These are phyloP conservation scores for Stramonita haemastoma DNA, from an alignment of 2,888 invertebrate species.

Conservation along the genomic window DNA sequence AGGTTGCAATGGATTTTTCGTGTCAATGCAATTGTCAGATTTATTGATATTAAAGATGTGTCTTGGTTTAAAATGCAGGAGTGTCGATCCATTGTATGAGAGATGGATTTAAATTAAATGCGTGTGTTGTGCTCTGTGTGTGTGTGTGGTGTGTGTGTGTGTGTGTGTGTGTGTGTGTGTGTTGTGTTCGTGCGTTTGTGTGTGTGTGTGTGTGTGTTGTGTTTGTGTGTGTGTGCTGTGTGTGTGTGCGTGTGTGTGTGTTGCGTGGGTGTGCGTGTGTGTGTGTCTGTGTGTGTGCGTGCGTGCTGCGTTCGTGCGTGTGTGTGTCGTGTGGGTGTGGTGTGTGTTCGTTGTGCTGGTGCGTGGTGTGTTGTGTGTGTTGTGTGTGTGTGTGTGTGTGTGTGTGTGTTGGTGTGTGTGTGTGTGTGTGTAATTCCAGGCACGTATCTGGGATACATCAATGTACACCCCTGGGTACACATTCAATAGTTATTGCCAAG, in stretches of 20 bases:
- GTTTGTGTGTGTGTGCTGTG: too few relatives aligned
- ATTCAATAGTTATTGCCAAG: background rate
- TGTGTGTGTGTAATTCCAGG: background rate
- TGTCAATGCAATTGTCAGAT: too few relatives aligned
- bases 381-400: background rate
- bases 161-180: background rate
- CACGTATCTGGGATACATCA: background rate
- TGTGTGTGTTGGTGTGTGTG: background rate
- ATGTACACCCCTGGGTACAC: background rate
- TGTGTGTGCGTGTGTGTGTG: background rate
- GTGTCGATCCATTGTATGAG: too few relatives aligned
- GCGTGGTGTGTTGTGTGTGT: background rate
- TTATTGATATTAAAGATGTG: too few relatives aligned
- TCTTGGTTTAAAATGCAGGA: too few relatives aligned
- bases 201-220: background rate
- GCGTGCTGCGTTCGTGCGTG: background rate
- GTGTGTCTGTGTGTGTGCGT: background rate
- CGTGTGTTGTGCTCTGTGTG: too few relatives aligned
- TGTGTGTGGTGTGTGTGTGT: background rate
- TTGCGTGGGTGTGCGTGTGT: background rate
- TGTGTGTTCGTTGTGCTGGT: too few relatives aligned
- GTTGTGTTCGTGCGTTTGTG: background rate
- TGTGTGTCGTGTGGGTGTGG: too few relatives aligned
- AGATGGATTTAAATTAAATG: too few relatives aligned
- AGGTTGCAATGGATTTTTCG: too few relatives aligned